A percentile compares a stretch with the other conserved stretches of the same genome.
Conservation (phyloP, 2,113 vertebrate genomes). For the Leptobrachium leishanense region DNA sequence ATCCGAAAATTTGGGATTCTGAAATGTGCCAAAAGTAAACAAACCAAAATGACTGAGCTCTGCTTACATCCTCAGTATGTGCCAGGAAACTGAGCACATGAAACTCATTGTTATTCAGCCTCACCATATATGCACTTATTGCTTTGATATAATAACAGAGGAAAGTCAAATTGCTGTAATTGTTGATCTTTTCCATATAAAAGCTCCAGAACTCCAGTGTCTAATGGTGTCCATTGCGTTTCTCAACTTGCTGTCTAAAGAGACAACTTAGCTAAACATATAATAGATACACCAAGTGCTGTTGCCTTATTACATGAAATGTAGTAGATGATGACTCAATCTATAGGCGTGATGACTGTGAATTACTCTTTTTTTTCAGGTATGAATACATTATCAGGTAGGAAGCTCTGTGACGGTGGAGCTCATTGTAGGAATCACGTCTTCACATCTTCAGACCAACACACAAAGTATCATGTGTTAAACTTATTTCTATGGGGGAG, state of each 20-base stretch:
- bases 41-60: too few relatives aligned
- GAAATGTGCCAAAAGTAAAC: too few relatives aligned
- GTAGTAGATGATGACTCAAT: slow-evolving; percentile 23
- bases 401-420: slow-evolving; percentile 14
- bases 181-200: too few relatives aligned
- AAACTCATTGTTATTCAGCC: too few relatives aligned
- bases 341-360: slow-evolving; percentile 23
- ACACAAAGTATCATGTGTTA: neutral
- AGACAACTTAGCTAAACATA: neutral
- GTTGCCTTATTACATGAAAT: neutral
- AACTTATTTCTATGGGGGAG: neutral
- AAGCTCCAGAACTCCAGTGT: too few relatives aligned
- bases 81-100: too few relatives aligned
- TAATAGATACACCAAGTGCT: neutral
- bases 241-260: neutral
- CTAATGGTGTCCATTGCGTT: too few relatives aligned
- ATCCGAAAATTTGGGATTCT: too few relatives aligned
- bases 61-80: too few relatives aligned
- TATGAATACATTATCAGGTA: slow-evolving; percentile 21
- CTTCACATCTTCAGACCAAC: slow-evolving; percentile 18
- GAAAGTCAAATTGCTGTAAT: too few relatives aligned
- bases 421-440: slow-evolving; percentile 18
- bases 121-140: too few relatives aligned
- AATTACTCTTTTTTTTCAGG: slow-evolving; percentile 8
- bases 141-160: too few relatives aligned